A percentile compares a stretch with the other conserved stretches of the same genome.
Conservation (phyloP, 2,888 invertebrate genomes). For the Nymphalis urticae region DNA sequence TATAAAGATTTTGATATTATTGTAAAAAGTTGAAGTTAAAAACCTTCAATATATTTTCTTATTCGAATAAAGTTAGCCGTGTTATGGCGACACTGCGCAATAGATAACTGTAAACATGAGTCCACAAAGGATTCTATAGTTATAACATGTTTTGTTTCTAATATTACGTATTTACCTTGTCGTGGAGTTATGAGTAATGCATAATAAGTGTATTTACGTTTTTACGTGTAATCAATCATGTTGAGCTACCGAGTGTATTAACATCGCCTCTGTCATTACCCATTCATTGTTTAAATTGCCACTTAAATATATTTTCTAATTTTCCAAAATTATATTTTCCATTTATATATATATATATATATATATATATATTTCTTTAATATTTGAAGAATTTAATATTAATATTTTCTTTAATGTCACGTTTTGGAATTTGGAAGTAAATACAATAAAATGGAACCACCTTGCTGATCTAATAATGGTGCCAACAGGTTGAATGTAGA, state of each 20-base stretch:
- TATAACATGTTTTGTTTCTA: conserved; percentile 21
- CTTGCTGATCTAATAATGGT: no score
- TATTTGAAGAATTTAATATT: no score
- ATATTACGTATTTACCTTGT: conserved; percentile 22
- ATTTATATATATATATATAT: not conserved
- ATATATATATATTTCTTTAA: no score
- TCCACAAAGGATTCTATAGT: conserved; percentile 26
- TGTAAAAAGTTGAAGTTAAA: no score
- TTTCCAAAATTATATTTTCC: no score
- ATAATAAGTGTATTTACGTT: conserved; percentile 13
- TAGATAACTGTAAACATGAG: conserved; percentile 27
- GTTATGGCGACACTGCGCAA: not conserved
- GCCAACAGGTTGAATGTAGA: no score
- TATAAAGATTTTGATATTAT: no score
- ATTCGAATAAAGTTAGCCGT: not conserved
- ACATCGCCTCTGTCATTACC: conserved; percentile 3
- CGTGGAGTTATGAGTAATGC: conserved; percentile 19
- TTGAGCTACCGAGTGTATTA: not conserved
- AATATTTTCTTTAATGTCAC: no score
- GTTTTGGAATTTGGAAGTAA: no score
- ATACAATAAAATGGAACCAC: no score
- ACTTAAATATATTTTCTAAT: not conserved
- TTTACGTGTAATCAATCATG: conserved; percentile 8
- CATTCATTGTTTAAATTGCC: not conserved
- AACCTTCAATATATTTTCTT: no score